A percentile compares a stretch with the other conserved stretches of the same genome.
phyloP scores from a whole-genome alignment of 2,797 vertebrate species.

The Peromyscus eremicus region DNA sequence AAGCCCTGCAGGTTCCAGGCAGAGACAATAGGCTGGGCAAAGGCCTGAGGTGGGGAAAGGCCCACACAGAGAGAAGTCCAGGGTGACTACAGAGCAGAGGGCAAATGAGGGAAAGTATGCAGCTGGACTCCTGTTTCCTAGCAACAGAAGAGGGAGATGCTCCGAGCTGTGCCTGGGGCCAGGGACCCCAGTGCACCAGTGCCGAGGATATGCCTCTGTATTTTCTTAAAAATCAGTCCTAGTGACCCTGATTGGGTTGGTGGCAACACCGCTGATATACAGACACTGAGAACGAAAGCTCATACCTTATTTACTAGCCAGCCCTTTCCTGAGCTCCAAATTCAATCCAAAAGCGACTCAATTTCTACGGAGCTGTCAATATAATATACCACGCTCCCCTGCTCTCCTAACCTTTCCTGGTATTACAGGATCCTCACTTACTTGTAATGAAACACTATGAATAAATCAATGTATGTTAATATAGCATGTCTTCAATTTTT shows the following conservation, averaged over 20 bases:
- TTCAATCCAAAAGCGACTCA: constrained; percentile 87
- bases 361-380: constrained; percentile 89
- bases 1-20: not conserved
- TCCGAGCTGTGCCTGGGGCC: not conserved
- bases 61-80: not conserved
- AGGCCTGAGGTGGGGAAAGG: not conserved
- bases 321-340: constrained; percentile 84
- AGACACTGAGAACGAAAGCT: constrained; percentile 82
- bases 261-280: constrained; percentile 73
- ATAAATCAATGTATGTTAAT: constrained; percentile 94
- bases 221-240: constrained; percentile 61
- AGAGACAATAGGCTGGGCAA: not conserved
- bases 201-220: not conserved
- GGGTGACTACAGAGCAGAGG: not conserved
- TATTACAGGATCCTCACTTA: constrained; percentile 88
- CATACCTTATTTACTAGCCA: constrained; percentile 90
- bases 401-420: constrained; percentile 88
- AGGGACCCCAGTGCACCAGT: not conserved
- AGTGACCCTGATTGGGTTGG: constrained; percentile 60
- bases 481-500: constrained; percentile 88
- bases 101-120: not conserved
- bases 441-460: constrained; percentile 92
- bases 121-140: not conserved
- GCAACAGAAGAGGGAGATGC: not conserved
- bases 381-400: constrained; percentile 85